Conservation (phyloP, 2,113 vertebrate genomes). For the Azemiops feae region DNA sequence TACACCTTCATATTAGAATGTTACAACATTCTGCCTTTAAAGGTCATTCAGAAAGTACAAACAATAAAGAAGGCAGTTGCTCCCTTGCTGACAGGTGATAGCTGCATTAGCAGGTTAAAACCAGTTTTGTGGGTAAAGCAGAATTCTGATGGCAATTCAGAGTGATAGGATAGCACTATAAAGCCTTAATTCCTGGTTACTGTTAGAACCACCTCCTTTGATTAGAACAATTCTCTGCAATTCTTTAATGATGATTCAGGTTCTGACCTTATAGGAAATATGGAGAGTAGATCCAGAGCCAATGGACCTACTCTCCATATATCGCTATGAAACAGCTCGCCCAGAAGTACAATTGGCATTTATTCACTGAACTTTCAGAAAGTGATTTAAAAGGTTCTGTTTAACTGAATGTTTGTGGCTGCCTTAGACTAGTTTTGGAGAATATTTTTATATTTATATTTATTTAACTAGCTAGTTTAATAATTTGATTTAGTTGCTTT, state of each 20-base stretch:
- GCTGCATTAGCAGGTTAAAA: background rate
- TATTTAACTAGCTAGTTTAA: background rate
- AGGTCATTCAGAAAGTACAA: background rate
- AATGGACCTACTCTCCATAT: background rate
- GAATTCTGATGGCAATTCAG: background rate
- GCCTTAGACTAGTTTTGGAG: background rate
- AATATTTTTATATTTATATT: background rate
- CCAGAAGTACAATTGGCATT: background rate
- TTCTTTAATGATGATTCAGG: background rate
- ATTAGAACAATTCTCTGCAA: background rate
- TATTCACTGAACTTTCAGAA: background rate
- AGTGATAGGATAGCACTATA: background rate
- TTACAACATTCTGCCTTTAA: background rate
- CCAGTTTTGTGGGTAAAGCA: background rate
- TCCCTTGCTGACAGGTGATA: background rate
- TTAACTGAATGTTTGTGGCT: background rate
- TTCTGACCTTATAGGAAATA: background rate
- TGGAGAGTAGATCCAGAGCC: background rate
- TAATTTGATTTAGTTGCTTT: background rate
- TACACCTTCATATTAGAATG: background rate
- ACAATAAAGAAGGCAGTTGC: background rate
- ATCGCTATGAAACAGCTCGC: background rate
- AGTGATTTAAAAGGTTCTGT: background rate
- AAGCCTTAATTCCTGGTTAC: background rate
- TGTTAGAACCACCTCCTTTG: background rate